Evolutionary conservation across 2,113 vertebrate genomes (phyloP).

Genomic region (Microtus ochrogaster): DNA sequence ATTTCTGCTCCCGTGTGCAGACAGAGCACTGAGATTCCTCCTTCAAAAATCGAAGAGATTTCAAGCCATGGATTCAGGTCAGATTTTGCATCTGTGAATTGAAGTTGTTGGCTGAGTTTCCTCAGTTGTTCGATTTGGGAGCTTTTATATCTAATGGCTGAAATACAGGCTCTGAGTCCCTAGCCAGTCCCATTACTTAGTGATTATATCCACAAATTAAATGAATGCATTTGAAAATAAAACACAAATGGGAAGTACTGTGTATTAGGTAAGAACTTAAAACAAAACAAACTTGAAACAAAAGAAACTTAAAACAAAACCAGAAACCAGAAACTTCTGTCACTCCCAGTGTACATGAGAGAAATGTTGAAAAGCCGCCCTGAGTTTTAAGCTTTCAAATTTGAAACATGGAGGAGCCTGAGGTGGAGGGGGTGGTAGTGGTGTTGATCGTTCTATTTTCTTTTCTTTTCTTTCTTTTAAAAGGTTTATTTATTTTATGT

Average conservation of each 20-base stretch:
- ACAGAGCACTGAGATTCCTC: constrained; percentile 12
- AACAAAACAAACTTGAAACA: not conserved
- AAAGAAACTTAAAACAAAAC: no score
- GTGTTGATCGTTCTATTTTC: not conserved
- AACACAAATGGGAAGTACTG: constrained; percentile 62
- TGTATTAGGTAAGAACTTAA: constrained; percentile 60
- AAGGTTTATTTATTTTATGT: not conserved
- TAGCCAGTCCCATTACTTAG: constrained; percentile 71
- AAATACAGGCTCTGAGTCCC: constrained; percentile 63
- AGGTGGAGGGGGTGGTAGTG: not conserved
- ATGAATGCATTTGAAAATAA: constrained; percentile 71
- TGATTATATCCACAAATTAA: constrained; percentile 71
- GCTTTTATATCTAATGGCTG: constrained; percentile 38
- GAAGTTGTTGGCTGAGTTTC: constrained; percentile 31
- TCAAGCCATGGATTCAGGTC: constrained; percentile 53
- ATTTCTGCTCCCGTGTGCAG: not conserved
- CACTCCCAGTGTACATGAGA: constrained; percentile 15
- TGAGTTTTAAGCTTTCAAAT: constrained; percentile 42
- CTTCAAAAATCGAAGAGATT: constrained; percentile 34
- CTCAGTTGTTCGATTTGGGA: constrained; percentile 54
- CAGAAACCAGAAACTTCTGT: not conserved
- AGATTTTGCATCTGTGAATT: constrained; percentile 13
- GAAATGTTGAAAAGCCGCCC: not conserved
- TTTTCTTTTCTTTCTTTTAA: not conserved
- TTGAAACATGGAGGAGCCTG: not conserved